A percentile compares a stretch with the other conserved stretches of the same genome.
Conservation (phyloP, 2,888 invertebrate species). For the Rhyacophila evoluta region DNA sequence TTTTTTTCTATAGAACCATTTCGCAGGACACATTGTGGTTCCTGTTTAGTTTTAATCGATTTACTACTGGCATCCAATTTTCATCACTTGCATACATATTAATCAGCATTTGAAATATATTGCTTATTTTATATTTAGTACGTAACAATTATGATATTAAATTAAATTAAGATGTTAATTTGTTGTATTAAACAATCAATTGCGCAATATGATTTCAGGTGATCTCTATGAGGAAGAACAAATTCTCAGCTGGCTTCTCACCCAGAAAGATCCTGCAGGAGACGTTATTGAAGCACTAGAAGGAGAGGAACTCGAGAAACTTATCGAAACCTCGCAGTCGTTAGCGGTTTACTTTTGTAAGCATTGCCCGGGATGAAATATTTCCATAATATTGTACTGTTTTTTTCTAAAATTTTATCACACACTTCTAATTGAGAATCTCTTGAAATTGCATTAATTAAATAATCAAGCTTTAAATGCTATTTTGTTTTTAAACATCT, state of each 20-base stretch:
- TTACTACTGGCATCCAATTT: no score
- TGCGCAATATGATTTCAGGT: slow-evolving; percentile 72
- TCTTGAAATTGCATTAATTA: slow-evolving; percentile 10
- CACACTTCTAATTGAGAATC: not conserved
- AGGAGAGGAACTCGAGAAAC: slow-evolving; percentile 79
- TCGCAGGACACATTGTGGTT: no score
- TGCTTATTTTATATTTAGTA: no score
- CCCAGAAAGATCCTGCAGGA: slow-evolving; percentile 92
- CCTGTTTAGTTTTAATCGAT: no score
- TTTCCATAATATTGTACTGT: not conserved
- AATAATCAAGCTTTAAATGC: slow-evolving; percentile 10
- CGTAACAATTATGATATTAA: no score
- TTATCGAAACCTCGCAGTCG: slow-evolving; percentile 85
- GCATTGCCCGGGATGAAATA: slow-evolving; percentile 58
- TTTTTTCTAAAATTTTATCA: not conserved
- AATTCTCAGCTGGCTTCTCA: slow-evolving; percentile 89
- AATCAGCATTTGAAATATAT: no score
- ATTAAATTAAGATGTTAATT: no score
- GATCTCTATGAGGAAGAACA: slow-evolving; percentile 89
- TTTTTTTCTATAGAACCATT: no score
- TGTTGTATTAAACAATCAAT: no score
- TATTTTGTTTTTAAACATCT: not conserved
- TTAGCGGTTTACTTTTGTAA: slow-evolving; percentile 95
- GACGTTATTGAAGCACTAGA: slow-evolving; percentile 91
- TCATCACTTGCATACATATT: no score